Conservation (phyloP, 2,113 vertebrate species). For the Delphinapterus leucas region DNA sequence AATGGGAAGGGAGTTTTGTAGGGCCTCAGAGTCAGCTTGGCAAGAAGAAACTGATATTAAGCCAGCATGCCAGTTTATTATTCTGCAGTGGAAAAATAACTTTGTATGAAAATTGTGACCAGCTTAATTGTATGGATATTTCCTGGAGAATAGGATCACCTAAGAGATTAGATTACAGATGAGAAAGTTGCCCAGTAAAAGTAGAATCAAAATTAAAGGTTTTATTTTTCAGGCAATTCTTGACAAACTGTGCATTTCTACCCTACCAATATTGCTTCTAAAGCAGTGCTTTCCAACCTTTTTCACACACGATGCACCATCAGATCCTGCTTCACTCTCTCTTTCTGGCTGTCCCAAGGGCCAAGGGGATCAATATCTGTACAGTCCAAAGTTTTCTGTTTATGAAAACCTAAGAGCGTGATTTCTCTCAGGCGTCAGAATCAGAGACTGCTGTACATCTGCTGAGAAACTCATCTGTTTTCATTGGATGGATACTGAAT, state of each 20-base stretch:
- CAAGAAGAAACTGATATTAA: background rate
- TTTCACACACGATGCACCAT: background rate
- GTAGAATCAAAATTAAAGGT: background rate
- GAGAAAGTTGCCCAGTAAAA: background rate
- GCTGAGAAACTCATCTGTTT: background rate
- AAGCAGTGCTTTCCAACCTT: background rate
- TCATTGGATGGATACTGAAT: background rate
- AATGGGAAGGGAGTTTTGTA: background rate
- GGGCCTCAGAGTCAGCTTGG: background rate
- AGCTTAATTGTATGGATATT: background rate
- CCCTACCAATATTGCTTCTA: background rate
- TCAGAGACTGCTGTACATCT: background rate
- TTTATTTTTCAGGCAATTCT: background rate
- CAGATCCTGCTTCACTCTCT: background rate
- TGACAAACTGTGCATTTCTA: background rate
- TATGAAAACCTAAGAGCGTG: background rate
- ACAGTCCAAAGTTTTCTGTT: background rate
- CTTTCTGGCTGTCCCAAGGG: background rate
- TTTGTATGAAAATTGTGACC: background rate
- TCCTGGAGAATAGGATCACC: background rate
- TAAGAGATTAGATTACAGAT: background rate
- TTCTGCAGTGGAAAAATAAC: background rate
- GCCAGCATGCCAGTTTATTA: background rate
- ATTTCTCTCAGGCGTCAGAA: background rate
- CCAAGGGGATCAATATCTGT: background rate